phyloP scores from a whole-genome alignment of 2,797 vertebrate genomes.

The Amphiprion clarkii region DNA sequence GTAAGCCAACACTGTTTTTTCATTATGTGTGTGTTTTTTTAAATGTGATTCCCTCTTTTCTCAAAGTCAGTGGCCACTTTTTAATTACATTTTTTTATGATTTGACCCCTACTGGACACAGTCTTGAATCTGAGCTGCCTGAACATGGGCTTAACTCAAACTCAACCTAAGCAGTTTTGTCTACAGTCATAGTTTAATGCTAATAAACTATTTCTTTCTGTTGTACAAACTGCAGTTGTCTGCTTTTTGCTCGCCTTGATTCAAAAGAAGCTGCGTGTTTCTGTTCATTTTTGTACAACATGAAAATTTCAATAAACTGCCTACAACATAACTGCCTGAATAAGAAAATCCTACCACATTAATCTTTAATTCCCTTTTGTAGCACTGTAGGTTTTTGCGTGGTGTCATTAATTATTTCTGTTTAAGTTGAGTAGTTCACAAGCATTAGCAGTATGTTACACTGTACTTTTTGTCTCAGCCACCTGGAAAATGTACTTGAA shows the following conservation, averaged over 20 bases:
- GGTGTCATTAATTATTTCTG: neutral
- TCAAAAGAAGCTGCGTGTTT: neutral
- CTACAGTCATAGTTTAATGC: neutral
- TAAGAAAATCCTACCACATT: conserved; percentile 8
- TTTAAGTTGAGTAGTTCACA: conserved; percentile 1
- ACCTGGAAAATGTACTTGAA: conserved; percentile 4
- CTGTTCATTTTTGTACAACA: neutral
- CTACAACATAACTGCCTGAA: neutral
- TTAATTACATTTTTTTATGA: neutral
- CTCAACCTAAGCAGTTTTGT: neutral
- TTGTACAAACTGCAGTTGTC: neutral
- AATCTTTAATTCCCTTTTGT: conserved; percentile 6
- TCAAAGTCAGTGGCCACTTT: neutral
- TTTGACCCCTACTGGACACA: too few relatives aligned
- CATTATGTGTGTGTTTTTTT: neutral
- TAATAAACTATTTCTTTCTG: too few relatives aligned
- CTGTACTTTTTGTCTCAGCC: neutral
- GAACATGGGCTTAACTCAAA: too few relatives aligned
- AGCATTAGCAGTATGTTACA: neutral
- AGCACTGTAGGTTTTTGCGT: neutral
- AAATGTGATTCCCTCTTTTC: neutral
- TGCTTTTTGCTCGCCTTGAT: neutral
- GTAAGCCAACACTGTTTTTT: conserved; percentile 71
- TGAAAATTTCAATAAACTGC: neutral
- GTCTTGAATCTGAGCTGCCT: too few relatives aligned